A percentile compares a stretch with the other conserved stretches of the same genome.
These are phyloP conservation scores for Drosophila putrida DNA, from an alignment of 2,888 invertebrate genomes.

Conservation along the genomic window DNA sequence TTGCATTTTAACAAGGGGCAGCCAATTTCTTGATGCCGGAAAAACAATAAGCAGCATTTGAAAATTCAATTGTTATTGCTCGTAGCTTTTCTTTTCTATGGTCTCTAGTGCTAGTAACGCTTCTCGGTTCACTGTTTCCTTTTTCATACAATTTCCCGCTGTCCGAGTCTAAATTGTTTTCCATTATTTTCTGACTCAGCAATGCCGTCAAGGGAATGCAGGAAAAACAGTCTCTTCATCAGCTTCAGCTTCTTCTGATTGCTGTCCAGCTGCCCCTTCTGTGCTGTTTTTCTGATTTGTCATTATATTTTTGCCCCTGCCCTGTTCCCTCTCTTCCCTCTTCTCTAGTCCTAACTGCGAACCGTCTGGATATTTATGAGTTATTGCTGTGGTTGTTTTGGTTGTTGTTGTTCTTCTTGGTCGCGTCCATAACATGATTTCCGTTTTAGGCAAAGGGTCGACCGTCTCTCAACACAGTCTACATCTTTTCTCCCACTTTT, in stretches of 20 bases:
- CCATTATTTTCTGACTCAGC: conserved; percentile 75
- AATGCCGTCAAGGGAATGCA: conserved; percentile 34
- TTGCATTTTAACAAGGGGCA: conserved; percentile 77
- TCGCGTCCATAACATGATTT: conserved; percentile 72
- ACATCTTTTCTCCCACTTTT: conserved; percentile 1
- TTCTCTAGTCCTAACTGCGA: background rate
- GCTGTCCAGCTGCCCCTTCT: conserved; percentile 62
- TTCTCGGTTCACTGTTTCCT: conserved; percentile 5
- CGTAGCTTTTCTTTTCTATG: conserved; percentile 57
- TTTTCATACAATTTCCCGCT: conserved; percentile 29
- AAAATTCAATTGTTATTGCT: conserved; percentile 78
- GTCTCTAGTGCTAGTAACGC: conserved; percentile 5
- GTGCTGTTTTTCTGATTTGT: conserved; percentile 72
- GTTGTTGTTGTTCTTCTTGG: conserved; percentile 36
- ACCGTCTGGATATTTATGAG: conserved; percentile 63
- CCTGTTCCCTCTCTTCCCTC: background rate
- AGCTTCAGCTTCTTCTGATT: conserved; percentile 60
- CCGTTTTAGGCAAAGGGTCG: conserved; percentile 72
- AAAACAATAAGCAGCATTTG: conserved; percentile 78
- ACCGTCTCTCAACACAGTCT: conserved; percentile 27
- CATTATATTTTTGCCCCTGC: conserved; percentile 62
- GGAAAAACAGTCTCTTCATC: conserved; percentile 61
- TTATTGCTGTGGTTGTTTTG: conserved; percentile 51
- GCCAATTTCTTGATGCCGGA: conserved; percentile 70
- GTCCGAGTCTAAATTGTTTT: conserved; percentile 68